A percentile compares a stretch with the other conserved stretches of the same genome.
phyloP scores from a whole-genome alignment of 2,888 invertebrate genomes.

The Acleris literana region DNA sequence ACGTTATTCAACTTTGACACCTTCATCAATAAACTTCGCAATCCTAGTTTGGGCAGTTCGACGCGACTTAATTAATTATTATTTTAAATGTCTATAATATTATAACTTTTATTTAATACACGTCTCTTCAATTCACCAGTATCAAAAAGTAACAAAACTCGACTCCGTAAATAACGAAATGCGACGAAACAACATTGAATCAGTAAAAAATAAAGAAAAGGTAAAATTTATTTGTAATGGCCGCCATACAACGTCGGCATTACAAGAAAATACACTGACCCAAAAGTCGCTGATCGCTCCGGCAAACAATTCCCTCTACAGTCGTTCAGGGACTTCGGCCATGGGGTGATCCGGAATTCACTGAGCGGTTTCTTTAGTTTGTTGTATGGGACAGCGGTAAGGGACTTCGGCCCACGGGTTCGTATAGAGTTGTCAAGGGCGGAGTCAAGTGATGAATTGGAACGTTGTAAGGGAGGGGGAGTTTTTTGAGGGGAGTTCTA shows the following conservation, averaged over 20 bases:
- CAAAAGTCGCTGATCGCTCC: slow-evolving; percentile 49
- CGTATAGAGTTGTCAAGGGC: slow-evolving; percentile 86
- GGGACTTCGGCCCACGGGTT: slow-evolving; percentile 63
- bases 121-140: slow-evolving; percentile 26
- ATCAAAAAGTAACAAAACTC: slow-evolving; percentile 43
- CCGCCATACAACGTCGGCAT: slow-evolving; percentile 66
- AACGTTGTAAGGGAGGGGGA: slow-evolving; percentile 67
- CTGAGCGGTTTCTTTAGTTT: slow-evolving; percentile 41
- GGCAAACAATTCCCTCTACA: slow-evolving; percentile 35
- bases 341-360: slow-evolving; percentile 50
- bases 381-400: slow-evolving; percentile 48
- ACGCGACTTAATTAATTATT: too few species aligned
- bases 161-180: slow-evolving; percentile 39
- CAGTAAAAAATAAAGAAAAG: slow-evolving; percentile 66
- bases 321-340: slow-evolving; percentile 50
- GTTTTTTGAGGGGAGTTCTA: slow-evolving; percentile 69
- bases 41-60: too few species aligned
- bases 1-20: background rate
- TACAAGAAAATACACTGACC: slow-evolving; percentile 72
- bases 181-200: slow-evolving; percentile 57
- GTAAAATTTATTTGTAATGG: slow-evolving; percentile 74
- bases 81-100: too few species aligned
- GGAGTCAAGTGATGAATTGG: slow-evolving; percentile 84
- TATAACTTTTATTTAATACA: background rate
- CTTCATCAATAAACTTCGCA: too few species aligned